Conservation (phyloP, 2,888 invertebrate species). For the Cylloceria caligata region DNA sequence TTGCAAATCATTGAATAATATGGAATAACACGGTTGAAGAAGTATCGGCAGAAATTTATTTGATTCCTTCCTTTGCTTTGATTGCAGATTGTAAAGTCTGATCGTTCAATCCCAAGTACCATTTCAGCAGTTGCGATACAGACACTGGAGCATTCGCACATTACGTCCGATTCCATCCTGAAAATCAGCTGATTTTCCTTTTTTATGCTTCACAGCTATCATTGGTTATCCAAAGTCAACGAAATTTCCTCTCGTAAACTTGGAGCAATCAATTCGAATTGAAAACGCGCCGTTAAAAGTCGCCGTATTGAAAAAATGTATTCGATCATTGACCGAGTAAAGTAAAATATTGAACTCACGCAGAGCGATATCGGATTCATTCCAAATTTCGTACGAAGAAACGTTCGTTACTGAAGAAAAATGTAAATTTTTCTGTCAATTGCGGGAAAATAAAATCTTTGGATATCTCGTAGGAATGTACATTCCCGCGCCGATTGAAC, state of each 20-base stretch:
- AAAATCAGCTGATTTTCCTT: too few relatives aligned
- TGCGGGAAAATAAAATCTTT: not conserved
- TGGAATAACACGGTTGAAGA: not conserved
- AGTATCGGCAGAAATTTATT: too few relatives aligned
- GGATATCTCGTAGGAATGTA: not conserved
- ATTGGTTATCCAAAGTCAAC: not conserved
- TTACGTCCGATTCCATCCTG: too few relatives aligned
- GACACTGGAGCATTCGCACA: not conserved
- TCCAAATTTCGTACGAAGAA: not conserved
- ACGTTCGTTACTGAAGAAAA: not conserved
- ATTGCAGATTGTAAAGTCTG: too few relatives aligned
- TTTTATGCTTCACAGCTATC: not conserved
- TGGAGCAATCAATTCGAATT: not conserved
- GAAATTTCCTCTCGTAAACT: not conserved
- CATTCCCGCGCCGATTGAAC: not conserved
- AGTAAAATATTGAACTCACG: not conserved
- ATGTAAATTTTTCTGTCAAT: too few relatives aligned
- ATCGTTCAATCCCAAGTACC: too few relatives aligned
- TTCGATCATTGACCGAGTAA: not conserved
- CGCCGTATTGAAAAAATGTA: not conserved
- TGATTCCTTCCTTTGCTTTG: too few relatives aligned
- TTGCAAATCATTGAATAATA: not conserved
- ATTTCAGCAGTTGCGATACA: not conserved
- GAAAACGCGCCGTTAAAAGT: constrained; percentile 3
- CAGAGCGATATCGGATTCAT: not conserved